These are phyloP conservation scores for Parasteatoda lunata DNA, from an alignment of 2,888 invertebrate genomes.

Conservation along the genomic window DNA sequence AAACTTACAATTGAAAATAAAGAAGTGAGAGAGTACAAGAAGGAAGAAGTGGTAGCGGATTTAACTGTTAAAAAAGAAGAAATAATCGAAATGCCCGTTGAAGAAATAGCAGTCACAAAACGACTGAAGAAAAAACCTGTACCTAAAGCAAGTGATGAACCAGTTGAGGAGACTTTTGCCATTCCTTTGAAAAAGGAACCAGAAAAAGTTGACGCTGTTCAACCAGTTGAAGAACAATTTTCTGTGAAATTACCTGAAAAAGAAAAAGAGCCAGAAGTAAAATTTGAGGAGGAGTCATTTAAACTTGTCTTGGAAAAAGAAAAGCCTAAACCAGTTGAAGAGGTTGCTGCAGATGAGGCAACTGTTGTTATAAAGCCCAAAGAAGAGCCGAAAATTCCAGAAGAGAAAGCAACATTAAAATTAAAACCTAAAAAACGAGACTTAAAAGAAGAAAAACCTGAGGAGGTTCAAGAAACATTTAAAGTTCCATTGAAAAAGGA, in stretches of 20 bases:
- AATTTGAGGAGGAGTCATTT: conserved; percentile 69
- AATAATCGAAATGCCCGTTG: conserved; percentile 68
- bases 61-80: conserved; percentile 72
- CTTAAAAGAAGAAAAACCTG: conserved; percentile 79
- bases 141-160: conserved; percentile 49
- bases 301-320: conserved; percentile 44
- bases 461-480: conserved; percentile 54
- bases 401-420: conserved; percentile 52
- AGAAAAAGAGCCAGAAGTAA: conserved; percentile 78
- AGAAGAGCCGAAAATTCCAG: conserved; percentile 70
- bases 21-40: conserved; percentile 71
- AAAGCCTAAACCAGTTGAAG: conserved; percentile 50
- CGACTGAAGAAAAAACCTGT: conserved; percentile 70
- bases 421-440: conserved; percentile 82
- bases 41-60: conserved; percentile 58
- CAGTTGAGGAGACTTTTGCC: conserved; percentile 64
- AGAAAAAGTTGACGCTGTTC: conserved; percentile 62
- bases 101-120: conserved; percentile 70
- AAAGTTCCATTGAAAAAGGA: conserved; percentile 33
- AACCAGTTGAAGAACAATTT: conserved; percentile 44
- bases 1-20: conserved; percentile 65
- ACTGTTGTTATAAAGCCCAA: conserved; percentile 50
- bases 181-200: conserved; percentile 55
- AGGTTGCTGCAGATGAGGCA: conserved; percentile 72
- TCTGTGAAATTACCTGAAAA: conserved; percentile 76